These are phyloP conservation scores for Uloborus diversus DNA, from an alignment of 1,140 invertebrate species.

Conservation along the genomic window DNA sequence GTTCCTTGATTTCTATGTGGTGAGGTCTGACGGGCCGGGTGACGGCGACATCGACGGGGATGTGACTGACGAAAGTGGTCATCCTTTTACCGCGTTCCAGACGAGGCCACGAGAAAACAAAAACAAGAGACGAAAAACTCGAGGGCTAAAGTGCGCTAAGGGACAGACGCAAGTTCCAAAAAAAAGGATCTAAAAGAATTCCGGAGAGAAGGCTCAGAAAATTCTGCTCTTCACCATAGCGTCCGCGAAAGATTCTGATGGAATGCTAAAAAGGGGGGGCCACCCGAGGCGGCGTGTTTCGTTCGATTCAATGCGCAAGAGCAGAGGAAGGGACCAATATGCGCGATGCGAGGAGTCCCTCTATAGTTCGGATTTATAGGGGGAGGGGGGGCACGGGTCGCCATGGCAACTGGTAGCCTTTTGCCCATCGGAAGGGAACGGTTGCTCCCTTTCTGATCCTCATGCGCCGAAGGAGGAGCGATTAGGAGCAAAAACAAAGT, in stretches of 20 bases:
- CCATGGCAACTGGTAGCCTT: neutral
- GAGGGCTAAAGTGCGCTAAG: neutral
- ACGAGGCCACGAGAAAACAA: neutral
- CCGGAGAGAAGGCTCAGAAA: neutral
- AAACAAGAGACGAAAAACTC: conserved; percentile 16
- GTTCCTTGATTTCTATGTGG: conserved; percentile 55
- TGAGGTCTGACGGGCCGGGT: conserved; percentile 47
- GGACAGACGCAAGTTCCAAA: no score
- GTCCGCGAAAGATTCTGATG: conserved; percentile 30
- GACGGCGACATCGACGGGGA: conserved; percentile 54
- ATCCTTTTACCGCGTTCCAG: conserved; percentile 26
- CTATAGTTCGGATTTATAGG: conserved; percentile 3
- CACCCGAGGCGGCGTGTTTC: conserved; percentile 7
- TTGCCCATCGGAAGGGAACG: conserved; percentile 2
- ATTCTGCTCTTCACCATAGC: conserved; percentile 49
- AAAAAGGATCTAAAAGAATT: neutral
- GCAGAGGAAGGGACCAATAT: conserved; percentile 24
- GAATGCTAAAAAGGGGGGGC: conserved; percentile 14
- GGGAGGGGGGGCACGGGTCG: conserved; percentile 2
- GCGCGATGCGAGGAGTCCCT: neutral
- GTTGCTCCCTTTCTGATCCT: conserved; percentile 25
- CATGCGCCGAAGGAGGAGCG: conserved; percentile 7
- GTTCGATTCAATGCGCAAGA: conserved; percentile 45
- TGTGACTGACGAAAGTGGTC: conserved; percentile 56
- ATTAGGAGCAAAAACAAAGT: conserved; percentile 49